Evolutionary conservation across 2,888 invertebrate genomes (phyloP).

Genomic region (Eristalinus sepulchralis): DNA sequence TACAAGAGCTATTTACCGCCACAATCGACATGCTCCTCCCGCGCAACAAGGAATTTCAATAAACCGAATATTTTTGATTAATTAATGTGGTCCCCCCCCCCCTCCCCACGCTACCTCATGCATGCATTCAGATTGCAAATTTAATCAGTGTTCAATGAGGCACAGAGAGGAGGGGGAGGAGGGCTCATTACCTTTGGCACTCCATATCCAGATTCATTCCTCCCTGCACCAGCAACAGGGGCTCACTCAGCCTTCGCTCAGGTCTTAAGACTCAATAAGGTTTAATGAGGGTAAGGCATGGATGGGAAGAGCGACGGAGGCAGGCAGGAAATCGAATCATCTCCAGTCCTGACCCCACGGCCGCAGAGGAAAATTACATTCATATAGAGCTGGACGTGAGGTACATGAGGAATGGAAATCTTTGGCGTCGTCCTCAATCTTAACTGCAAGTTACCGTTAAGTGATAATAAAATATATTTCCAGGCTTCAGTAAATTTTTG

Average conservation of each 20-base stretch:
- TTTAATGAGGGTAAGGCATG: conserved; percentile 36
- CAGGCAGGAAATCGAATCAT: conserved; percentile 58
- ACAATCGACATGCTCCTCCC: not conserved
- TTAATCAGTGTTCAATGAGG: conserved; percentile 49
- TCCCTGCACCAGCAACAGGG: conserved; percentile 29
- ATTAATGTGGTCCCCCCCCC: too few species aligned
- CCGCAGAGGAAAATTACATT: conserved; percentile 25
- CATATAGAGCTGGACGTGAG: conserved; percentile 42
- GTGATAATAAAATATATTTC: conserved; percentile 39
- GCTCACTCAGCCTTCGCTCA: not conserved
- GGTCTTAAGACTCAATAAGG: conserved; percentile 22
- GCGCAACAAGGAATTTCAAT: conserved; percentile 47
- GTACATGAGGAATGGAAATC: conserved; percentile 1
- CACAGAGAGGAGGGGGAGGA: not conserved
- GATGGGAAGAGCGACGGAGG: not conserved
- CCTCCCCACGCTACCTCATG: not conserved
- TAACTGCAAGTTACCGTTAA: conserved; percentile 31
- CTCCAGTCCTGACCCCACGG: conserved; percentile 5
- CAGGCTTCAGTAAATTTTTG: not conserved
- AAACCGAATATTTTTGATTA: conserved; percentile 62
- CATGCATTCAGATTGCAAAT: conserved; percentile 51
- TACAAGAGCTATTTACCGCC: not conserved
- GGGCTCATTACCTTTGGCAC: not conserved
- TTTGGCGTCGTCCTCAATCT: not conserved
- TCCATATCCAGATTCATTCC: too few species aligned